phyloP scores from a whole-genome alignment of 2,113 vertebrate genomes.

The Nothoprocta perdicaria region DNA sequence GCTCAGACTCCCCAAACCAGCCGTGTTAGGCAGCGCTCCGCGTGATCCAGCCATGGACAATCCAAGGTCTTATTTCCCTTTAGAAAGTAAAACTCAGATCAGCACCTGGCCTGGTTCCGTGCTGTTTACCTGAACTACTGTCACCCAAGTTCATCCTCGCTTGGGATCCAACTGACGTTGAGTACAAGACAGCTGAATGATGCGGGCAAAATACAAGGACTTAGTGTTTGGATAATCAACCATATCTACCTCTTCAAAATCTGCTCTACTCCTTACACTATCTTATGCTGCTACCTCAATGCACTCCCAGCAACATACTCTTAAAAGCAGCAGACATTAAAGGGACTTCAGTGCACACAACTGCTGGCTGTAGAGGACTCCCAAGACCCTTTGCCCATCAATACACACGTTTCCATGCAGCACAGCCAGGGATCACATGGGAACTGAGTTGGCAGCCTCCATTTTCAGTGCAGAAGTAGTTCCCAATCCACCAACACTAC shows the following conservation, averaged over 20 bases:
- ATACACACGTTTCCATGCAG: neutral
- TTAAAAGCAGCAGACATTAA: neutral
- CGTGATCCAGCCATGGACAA: accelerated
- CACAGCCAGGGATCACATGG: neutral
- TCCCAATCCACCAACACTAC: neutral
- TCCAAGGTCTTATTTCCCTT: neutral
- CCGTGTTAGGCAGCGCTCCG: accelerated
- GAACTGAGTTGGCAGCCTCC: neutral
- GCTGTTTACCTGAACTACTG: neutral
- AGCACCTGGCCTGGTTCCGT: neutral
- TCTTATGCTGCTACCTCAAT: neutral
- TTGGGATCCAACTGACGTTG: neutral
- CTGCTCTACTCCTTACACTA: neutral
- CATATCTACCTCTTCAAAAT: neutral
- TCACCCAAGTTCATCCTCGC: neutral
- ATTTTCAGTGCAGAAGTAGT: neutral
- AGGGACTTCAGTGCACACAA: neutral
- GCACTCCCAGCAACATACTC: neutral
- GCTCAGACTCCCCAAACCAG: neutral
- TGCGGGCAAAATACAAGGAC: neutral
- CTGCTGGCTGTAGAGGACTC: neutral
- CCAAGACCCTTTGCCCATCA: neutral
- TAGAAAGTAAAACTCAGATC: neutral
- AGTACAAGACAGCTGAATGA: neutral
- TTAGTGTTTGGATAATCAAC: neutral